Evolutionary conservation across 1,140 invertebrate genomes (phyloP).

Genomic region (Brachionus koreanus): DNA sequence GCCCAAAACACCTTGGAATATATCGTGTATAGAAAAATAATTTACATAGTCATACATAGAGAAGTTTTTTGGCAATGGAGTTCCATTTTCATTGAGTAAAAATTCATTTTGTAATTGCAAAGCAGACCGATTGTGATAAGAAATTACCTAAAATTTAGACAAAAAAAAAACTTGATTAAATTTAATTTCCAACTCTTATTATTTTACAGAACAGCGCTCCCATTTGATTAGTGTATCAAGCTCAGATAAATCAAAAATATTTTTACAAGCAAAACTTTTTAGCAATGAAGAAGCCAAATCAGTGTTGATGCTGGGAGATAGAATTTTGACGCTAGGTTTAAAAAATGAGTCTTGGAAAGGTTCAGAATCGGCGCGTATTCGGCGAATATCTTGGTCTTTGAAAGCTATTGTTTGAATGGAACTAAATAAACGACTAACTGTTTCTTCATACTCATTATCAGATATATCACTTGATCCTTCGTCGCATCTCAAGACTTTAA

Average conservation of each 20-base stretch:
- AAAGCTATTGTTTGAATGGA: not conserved
- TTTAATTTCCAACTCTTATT: not conserved
- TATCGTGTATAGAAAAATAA: conserved; percentile 42
- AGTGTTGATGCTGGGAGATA: not conserved
- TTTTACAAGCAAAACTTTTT: not conserved
- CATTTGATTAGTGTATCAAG: not conserved
- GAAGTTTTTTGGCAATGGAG: not conserved
- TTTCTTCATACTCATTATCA: not conserved
- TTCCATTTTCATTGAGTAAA: conserved; percentile 26
- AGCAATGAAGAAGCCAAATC: not conserved
- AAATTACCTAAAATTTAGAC: not conserved
- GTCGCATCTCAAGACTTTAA: not conserved
- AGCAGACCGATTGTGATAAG: not conserved
- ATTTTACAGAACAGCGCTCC: conserved; percentile 4
- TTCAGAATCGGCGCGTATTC: not conserved
- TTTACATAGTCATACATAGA: conserved; percentile 36
- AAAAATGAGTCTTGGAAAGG: not conserved
- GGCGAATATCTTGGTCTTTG: not conserved
- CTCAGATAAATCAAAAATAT: conserved; percentile 4
- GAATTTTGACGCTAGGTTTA: not conserved
- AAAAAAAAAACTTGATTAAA: not conserved
- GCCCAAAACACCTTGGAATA: conserved; percentile 29
- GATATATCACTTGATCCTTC: not conserved
- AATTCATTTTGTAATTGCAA: conserved; percentile 28
- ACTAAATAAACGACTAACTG: not conserved